Conservation (phyloP, 1,140 invertebrate genomes). For the Panagrolaimus sp. region DNA sequence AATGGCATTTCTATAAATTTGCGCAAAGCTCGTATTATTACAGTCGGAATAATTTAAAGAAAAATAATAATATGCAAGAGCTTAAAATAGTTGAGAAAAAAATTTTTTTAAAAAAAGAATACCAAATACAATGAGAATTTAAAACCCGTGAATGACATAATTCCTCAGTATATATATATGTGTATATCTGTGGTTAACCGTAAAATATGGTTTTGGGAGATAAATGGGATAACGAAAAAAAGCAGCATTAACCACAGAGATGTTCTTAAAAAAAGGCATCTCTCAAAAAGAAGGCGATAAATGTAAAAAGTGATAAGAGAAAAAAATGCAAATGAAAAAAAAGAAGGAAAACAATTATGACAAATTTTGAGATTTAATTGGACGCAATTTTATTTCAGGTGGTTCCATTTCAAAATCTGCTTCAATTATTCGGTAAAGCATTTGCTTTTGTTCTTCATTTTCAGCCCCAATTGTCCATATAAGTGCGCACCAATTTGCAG, state of each 20-base stretch:
- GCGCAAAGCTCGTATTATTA: too few species aligned
- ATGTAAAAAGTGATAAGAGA: conserved; percentile 2
- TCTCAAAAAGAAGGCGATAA: conserved; percentile 3
- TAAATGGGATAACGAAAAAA: too few species aligned
- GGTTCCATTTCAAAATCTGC: conserved; percentile 47
- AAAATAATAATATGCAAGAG: conserved; percentile 3
- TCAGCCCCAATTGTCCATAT: conserved; percentile 48
- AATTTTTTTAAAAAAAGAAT: background rate
- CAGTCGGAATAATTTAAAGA: background rate
- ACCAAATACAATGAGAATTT: background rate
- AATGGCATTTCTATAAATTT: too few species aligned
- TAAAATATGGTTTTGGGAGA: background rate
- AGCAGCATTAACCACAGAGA: too few species aligned
- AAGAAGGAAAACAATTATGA: background rate
- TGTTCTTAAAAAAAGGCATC: too few species aligned
- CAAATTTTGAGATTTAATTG: conserved; percentile 19
- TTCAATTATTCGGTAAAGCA: conserved; percentile 36
- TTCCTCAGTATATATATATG: conserved; percentile 2
- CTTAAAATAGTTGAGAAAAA: too few species aligned
- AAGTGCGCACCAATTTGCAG: conserved; percentile 55
- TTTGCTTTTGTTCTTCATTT: conserved; percentile 31
- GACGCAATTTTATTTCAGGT: conserved; percentile 52
- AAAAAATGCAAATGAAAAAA: background rate
- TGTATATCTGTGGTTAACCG: conserved; percentile 8
- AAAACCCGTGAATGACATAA: conserved; percentile 8